A percentile compares a stretch with the other conserved stretches of the same genome.
Evolutionary conservation across 2,888 invertebrate genomes (phyloP).

Genomic region (Hoplodrina ambigua): DNA sequence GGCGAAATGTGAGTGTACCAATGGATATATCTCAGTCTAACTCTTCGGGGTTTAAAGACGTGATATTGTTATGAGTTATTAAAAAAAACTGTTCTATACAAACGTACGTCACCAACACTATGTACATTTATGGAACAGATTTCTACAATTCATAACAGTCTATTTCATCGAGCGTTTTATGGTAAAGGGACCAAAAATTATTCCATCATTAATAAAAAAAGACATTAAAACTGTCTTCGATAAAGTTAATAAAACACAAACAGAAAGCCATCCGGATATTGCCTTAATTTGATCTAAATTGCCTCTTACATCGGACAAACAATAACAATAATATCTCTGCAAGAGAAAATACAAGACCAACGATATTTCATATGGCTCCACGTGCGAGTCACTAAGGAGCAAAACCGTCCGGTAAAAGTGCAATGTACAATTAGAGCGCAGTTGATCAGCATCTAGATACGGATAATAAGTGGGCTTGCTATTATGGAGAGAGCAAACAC

Average conservation of each 20-base stretch:
- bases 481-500: slow-evolving; percentile 82
- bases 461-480: slow-evolving; percentile 76
- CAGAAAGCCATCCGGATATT: slow-evolving; percentile 50
- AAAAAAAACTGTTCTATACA: no score
- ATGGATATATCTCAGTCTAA: no score
- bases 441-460: slow-evolving; percentile 80
- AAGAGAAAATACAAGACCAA: slow-evolving; percentile 53
- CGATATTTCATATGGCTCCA: slow-evolving; percentile 36
- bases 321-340: slow-evolving; percentile 34
- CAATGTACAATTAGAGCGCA: slow-evolving; percentile 81
- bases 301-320: slow-evolving; percentile 35
- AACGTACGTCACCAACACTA: no score
- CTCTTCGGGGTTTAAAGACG: no score
- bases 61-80: no score
- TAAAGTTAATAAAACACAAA: slow-evolving; percentile 29
- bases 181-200: neutral
- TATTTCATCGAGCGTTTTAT: no score
- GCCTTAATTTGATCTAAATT: slow-evolving; percentile 57
- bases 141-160: no score
- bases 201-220: slow-evolving; percentile 16
- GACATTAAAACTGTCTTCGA: slow-evolving; percentile 23
- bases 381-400: slow-evolving; percentile 28
- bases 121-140: no score
- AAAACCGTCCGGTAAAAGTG: slow-evolving; percentile 70
- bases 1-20: no score